Evolutionary conservation across 53 echinoderm and acorn worm genomes (phyloP), one percentile per base, ranked within the genome.

Genomic region (Antedon mediterranea): DNA sequence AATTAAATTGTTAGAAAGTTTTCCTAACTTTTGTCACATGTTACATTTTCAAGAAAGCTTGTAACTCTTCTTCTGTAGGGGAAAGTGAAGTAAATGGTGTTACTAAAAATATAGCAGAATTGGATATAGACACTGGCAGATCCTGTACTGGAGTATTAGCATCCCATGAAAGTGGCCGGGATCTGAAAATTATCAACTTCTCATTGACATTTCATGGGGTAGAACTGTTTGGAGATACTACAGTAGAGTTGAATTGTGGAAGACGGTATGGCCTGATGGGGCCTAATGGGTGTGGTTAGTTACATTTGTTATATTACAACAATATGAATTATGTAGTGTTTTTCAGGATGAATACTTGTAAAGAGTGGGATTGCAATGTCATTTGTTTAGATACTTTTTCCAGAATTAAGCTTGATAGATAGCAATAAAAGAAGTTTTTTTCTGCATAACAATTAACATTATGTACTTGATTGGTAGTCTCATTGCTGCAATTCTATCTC

Each of bases 241-340:
- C 81, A 71, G 79, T 94, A 31, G 94, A 94, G 31, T 81, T 94
- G 43, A 94, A 91, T 26, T 91, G 91, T 27, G 94, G 94, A 13
- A 76, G 87, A 42, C 78, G 91, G 20, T 94, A 94, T 28, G 94
- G 94, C 7, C 79, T 94, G 6, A 76, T 94, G 34, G 94, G 94
- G 30, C 87, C 85, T 15, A 94, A 94, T 79, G 94, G 94, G 4
- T 89, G 88, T 44, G 94, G 94, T 94, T 81, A 81, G 92, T 90
- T 14, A 3, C 43, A 31, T 0, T 37, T 37, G 11, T 37, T 37
- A n/a, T n/a, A n/a, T n/a, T n/a, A n/a, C n/a, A n/a, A n/a, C n/a
- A n/a, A n/a, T n/a, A n/a, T n/a, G n/a, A n/a, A n/a, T n/a, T n/a
- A n/a, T n/a, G n/a, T n/a, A n/a, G n/a, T n/a, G n/a, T n/a, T n/a